Conservation (phyloP, 2,888 invertebrate species). For the Homarus gammarus region DNA sequence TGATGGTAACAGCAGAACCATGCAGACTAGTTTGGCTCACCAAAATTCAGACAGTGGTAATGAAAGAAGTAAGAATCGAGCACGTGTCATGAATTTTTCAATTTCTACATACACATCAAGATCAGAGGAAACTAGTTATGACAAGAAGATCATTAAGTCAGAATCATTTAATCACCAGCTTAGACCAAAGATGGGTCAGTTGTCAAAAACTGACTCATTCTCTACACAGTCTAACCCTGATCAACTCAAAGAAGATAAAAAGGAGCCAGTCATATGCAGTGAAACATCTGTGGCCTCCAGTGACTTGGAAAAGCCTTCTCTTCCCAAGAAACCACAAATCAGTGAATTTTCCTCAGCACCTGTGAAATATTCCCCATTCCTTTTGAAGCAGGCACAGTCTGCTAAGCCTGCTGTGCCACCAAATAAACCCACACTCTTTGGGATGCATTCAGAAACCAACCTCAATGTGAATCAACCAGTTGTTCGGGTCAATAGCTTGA, state of each 20-base stretch:
- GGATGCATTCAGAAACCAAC: constrained; percentile 32
- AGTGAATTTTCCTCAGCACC: background rate
- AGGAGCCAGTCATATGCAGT: background rate
- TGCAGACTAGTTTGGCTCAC: background rate
- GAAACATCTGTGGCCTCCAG: background rate
- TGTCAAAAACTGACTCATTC: background rate
- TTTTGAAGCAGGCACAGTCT: constrained; percentile 15
- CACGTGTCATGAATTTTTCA: constrained; percentile 59
- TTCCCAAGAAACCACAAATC: constrained; percentile 3
- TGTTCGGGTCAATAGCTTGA: constrained; percentile 22
- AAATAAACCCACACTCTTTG: constrained; percentile 18
- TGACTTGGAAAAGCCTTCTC: constrained; percentile 3
- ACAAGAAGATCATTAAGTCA: constrained; percentile 51
- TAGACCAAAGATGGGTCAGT: background rate
- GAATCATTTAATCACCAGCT: constrained; percentile 39
- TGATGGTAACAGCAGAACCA: background rate
- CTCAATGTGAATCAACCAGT: constrained; percentile 2
- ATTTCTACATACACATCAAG: constrained; percentile 73
- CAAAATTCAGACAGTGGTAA: constrained; percentile 2
- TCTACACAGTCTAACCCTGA: background rate
- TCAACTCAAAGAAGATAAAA: background rate
- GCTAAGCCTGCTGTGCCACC: constrained; percentile 9
- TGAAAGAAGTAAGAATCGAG: background rate
- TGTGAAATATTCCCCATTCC: background rate
- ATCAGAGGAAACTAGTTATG: constrained; percentile 69